Conservation (phyloP, 1,140 invertebrate species). For the Saccostrea cuccullata region DNA sequence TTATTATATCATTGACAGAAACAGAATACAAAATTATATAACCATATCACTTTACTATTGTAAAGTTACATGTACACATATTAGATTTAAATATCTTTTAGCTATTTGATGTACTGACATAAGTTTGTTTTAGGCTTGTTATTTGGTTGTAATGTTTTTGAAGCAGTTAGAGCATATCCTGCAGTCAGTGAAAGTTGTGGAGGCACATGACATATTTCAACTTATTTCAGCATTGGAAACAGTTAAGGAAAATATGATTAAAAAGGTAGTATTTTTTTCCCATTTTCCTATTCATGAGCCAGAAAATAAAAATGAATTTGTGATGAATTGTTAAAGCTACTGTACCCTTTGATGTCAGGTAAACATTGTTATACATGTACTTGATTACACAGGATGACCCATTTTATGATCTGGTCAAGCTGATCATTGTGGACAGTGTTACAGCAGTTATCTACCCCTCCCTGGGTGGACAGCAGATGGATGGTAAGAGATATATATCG, state of each 20-base stretch:
- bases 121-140: too few relatives aligned
- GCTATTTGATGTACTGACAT: too few relatives aligned
- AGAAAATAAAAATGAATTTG: not conserved
- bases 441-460: slow-evolving; percentile 69
- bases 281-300: not conserved
- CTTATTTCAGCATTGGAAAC: slow-evolving; percentile 43
- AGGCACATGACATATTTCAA: slow-evolving; percentile 49
- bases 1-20: too few relatives aligned
- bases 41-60: too few relatives aligned
- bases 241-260: slow-evolving; percentile 37
- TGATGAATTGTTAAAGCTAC: not conserved
- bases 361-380: not conserved
- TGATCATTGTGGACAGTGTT: slow-evolving; percentile 70
- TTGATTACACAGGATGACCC: slow-evolving; percentile 60
- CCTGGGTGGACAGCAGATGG: slow-evolving; percentile 66
- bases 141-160: not conserved
- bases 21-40: too few relatives aligned
- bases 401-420: slow-evolving; percentile 60
- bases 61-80: too few relatives aligned
- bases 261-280: slow-evolving; percentile 33
- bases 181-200: slow-evolving; percentile 6
- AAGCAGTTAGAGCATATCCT: slow-evolving; percentile 39
- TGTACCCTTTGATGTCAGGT: too few relatives aligned
- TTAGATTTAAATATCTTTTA: too few relatives aligned
- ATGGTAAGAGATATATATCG: slow-evolving; percentile 53